These are phyloP conservation scores for Andrena haemorrhoa DNA, from an alignment of 2,888 invertebrate genomes.

Conservation along the genomic window DNA sequence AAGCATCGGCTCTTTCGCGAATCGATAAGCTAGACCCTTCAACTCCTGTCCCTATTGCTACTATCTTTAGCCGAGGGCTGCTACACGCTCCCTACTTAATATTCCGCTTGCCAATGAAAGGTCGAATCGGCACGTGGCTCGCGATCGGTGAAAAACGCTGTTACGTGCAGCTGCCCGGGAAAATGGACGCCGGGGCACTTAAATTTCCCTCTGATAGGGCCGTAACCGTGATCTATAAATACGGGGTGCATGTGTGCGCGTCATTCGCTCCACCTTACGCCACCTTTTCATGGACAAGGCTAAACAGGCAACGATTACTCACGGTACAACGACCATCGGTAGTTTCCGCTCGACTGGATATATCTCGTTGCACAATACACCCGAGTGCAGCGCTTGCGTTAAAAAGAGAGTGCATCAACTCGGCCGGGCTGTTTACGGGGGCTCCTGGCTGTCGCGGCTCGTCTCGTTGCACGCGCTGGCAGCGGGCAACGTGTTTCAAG, in stretches of 20 bases:
- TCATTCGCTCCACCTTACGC: conserved; percentile 61
- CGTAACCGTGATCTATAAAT: conserved; percentile 49
- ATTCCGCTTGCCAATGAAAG: background rate
- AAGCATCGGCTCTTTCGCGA: background rate
- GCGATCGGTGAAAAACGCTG: background rate
- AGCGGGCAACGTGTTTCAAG: too few relatives aligned
- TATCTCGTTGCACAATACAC: conserved; percentile 43
- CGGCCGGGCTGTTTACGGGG: conserved; percentile 3
- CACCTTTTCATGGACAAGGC: conserved; percentile 65
- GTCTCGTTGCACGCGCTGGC: too few relatives aligned
- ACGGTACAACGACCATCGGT: conserved; percentile 52
- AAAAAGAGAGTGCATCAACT: conserved; percentile 37
- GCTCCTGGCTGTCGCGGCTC: too few relatives aligned
- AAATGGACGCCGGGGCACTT: conserved; percentile 26
- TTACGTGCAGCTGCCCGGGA: background rate
- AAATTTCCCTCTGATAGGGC: conserved; percentile 48
- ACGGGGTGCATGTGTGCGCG: conserved; percentile 60
- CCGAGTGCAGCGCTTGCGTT: conserved; percentile 25
- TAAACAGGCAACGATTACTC: conserved; percentile 50
- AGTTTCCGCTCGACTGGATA: conserved; percentile 49
- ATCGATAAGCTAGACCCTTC: conserved; percentile 29
- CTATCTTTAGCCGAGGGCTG: conserved; percentile 26
- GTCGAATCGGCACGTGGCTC: background rate
- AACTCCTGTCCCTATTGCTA: conserved; percentile 14
- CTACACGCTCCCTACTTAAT: background rate